Evolutionary conservation across 2,888 invertebrate genomes (phyloP).

Genomic region (Drosophila picticornis): DNA sequence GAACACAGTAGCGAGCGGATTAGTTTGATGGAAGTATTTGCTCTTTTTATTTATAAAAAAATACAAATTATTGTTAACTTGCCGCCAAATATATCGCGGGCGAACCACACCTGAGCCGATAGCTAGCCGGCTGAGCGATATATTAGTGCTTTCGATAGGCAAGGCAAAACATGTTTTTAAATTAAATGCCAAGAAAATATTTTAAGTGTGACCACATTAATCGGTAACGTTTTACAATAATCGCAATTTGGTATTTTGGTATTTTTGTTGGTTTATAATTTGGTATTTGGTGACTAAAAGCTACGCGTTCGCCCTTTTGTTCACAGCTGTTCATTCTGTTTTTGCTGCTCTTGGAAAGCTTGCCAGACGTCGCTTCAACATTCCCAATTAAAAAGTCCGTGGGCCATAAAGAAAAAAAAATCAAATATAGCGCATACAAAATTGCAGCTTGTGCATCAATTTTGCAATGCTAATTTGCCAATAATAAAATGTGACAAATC

Average conservation of each 20-base stretch:
- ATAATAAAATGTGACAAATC: conserved; percentile 44
- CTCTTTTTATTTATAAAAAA: too few species aligned
- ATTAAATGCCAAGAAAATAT: neutral
- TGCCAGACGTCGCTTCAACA: conserved; percentile 30
- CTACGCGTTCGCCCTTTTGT: conserved; percentile 6
- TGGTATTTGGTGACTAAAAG: conserved; percentile 8
- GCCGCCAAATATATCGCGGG: too few species aligned
- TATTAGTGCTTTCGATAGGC: neutral
- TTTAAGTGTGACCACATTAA: neutral
- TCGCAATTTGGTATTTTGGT: conserved; percentile 10
- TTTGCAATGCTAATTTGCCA: neutral
- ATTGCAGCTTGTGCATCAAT: neutral
- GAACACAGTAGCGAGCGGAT: too few species aligned
- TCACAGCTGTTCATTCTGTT: conserved; percentile 59
- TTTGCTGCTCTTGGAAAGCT: conserved; percentile 50
- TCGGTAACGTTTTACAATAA: neutral
- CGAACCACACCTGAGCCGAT: too few species aligned
- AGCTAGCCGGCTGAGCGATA: too few species aligned
- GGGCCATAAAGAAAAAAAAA: conserved; percentile 3
- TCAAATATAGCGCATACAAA: conserved; percentile 8
- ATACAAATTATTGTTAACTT: too few species aligned
- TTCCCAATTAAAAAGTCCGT: conserved; percentile 10
- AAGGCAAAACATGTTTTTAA: too few species aligned
- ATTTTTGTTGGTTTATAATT: conserved; percentile 1
- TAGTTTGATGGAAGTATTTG: too few species aligned